A percentile compares a stretch with the other conserved stretches of the same genome.
Conservation (phyloP, 1,140 invertebrate genomes). For the Spodoptera litura region DNA sequence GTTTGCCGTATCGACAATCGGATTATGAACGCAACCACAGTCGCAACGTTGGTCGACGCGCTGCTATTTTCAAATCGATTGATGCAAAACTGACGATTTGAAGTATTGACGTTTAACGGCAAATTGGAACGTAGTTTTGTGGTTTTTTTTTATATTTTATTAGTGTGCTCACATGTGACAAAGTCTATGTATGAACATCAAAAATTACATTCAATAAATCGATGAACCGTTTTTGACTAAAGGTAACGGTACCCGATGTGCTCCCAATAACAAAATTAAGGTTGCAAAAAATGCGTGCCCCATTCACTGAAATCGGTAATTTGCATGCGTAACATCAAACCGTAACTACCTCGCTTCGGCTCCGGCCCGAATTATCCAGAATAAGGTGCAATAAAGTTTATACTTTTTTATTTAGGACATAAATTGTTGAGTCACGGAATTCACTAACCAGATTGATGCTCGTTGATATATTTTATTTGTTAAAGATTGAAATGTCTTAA, state of each 20-base stretch:
- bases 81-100: conserved; percentile 35
- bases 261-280: conserved; percentile 67
- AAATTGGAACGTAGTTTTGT: conserved; percentile 3
- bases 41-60: conserved; percentile 27
- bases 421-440: conserved; percentile 8
- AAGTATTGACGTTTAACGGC: conserved; percentile 1
- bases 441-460: neutral
- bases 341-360: conserved; percentile 59
- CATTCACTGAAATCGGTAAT: conserved; percentile 61
- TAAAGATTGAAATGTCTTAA: no score
- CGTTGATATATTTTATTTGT: no score
- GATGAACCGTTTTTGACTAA: conserved; percentile 38
- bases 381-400: conserved; percentile 69
- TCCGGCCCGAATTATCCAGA: conserved; percentile 63
- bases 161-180: neutral
- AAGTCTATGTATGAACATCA: neutral
- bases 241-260: conserved; percentile 58
- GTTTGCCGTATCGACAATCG: conserved; percentile 54
- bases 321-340: conserved; percentile 71
- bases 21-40: conserved; percentile 47
- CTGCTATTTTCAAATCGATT: conserved; percentile 36
- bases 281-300: conserved; percentile 54
- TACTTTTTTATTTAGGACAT: conserved; percentile 41
- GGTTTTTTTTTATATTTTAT: neutral
- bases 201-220: conserved; percentile 24